A percentile compares a stretch with the other conserved stretches of the same genome.
phyloP scores from a whole-genome alignment of 2,113 vertebrate species.

The Ivindomyrus marchei region DNA sequence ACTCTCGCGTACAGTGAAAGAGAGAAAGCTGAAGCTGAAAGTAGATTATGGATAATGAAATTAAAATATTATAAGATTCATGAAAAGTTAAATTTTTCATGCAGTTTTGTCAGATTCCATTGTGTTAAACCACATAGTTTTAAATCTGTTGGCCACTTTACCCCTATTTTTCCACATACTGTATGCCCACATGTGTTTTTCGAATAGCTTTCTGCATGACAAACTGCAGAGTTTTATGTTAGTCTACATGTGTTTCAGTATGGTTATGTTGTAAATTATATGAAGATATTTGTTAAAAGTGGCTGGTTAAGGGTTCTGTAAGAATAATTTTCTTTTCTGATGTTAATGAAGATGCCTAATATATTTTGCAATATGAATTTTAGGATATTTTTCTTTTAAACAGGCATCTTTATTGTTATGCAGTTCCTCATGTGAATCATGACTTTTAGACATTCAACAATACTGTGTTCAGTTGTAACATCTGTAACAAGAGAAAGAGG shows the following conservation, averaged over 20 bases:
- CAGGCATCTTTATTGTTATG: background rate
- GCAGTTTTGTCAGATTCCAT: background rate
- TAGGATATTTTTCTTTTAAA: background rate
- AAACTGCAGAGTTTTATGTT: constrained; percentile 60
- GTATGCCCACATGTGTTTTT: constrained; percentile 54
- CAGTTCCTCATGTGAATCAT: background rate
- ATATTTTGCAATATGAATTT: background rate
- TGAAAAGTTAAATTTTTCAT: background rate
- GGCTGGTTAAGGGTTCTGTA: constrained; percentile 63
- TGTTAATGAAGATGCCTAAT: background rate
- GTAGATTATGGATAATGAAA: background rate
- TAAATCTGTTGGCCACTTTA: background rate
- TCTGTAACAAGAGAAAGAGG: background rate
- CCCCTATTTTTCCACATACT: constrained; percentile 34
- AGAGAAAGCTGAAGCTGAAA: background rate
- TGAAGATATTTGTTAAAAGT: constrained; percentile 74
- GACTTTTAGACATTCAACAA: background rate
- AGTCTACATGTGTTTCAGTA: constrained; percentile 73
- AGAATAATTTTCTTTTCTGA: constrained; percentile 35
- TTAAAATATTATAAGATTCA: background rate
- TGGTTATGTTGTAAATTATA: constrained; percentile 73
- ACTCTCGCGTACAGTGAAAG: constrained; percentile 21
- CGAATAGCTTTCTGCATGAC: constrained; percentile 57
- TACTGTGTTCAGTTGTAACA: background rate
- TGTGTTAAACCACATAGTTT: background rate